A percentile compares a stretch with the other conserved stretches of the same genome.
phyloP scores from a whole-genome alignment of 2,797 vertebrate genomes.

The Scleropages formosus region DNA sequence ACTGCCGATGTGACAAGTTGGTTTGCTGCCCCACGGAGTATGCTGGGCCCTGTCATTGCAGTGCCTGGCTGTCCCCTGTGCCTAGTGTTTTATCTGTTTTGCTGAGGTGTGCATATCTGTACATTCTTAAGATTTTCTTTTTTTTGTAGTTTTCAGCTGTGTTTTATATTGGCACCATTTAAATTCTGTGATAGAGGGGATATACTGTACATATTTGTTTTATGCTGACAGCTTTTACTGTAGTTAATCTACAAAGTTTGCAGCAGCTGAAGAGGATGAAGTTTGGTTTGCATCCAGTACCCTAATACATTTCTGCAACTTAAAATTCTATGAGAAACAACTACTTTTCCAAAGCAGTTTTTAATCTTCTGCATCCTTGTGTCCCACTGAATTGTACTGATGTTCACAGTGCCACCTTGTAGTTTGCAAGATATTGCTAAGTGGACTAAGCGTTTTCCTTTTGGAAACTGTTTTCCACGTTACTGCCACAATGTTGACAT shows the following conservation, averaged over 20 bases:
- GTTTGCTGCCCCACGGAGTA: constrained; percentile 41
- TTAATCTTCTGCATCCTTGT: background rate
- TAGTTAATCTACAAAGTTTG: too few species aligned
- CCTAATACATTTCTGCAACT: too few species aligned
- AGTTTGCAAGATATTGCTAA: too few species aligned
- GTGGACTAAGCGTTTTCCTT: too few species aligned
- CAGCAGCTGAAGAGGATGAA: too few species aligned
- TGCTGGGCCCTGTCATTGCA: background rate
- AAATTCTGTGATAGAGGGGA: too few species aligned
- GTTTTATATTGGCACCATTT: background rate
- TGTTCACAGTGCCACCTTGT: too few species aligned
- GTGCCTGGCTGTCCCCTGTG: constrained; percentile 34
- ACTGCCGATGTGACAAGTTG: constrained; percentile 49
- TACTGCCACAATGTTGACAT: constrained; percentile 29
- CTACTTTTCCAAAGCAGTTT: too few species aligned
- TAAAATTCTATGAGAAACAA: too few species aligned
- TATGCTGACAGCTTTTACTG: too few species aligned
- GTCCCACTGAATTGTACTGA: background rate
- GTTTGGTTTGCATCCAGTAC: too few species aligned
- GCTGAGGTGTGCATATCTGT: constrained; percentile 23
- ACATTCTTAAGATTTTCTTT: constrained; percentile 33
- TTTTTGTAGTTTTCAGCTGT: constrained; percentile 29
- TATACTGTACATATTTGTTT: too few species aligned
- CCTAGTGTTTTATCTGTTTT: constrained; percentile 31
- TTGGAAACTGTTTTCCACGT: background rate